Evolutionary conservation across 2,797 vertebrate species (phyloP).

Genomic region (Peromyscus aztecus): DNA sequence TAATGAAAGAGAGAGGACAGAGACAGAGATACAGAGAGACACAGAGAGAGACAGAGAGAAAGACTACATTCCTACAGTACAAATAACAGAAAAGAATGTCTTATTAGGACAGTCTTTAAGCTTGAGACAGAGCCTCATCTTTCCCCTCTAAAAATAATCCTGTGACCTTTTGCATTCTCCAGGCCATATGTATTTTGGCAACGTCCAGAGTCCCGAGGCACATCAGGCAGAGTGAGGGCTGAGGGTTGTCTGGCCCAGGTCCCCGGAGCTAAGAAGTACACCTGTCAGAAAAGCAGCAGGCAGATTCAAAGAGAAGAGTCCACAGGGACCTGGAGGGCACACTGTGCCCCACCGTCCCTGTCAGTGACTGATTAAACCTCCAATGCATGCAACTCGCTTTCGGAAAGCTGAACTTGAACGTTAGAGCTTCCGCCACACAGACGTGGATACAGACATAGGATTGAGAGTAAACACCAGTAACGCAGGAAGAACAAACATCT

Average conservation of each 20-base stretch:
- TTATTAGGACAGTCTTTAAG: constrained; percentile 33
- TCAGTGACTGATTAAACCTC: constrained; percentile 84
- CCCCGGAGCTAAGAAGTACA: constrained; percentile 75
- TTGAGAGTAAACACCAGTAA: background rate
- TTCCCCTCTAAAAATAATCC: constrained; percentile 67
- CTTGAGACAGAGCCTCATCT: constrained; percentile 62
- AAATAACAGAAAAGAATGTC: constrained; percentile 57
- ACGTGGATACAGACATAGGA: background rate
- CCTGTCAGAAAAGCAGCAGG: constrained; percentile 85
- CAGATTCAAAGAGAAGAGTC: constrained; percentile 84
- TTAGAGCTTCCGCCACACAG: constrained; percentile 25
- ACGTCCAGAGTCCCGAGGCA: constrained; percentile 79
- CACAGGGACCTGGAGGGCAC: constrained; percentile 87
- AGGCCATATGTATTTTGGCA: constrained; percentile 83
- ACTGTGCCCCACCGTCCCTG: constrained; percentile 80
- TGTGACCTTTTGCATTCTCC: constrained; percentile 84
- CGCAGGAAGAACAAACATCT: constrained; percentile 10
- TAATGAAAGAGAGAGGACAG: constrained; percentile 52
- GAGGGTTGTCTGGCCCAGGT: constrained; percentile 72
- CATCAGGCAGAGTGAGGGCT: constrained; percentile 63
- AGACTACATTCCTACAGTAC: constrained; percentile 1
- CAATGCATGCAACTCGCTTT: background rate
- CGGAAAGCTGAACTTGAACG: constrained; percentile 55
- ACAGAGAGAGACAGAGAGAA: background rate
- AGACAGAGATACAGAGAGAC: background rate